Percentiles rank a stretch among this genome's conserved stretches.
Conservation (phyloP, 2,797 vertebrate genomes). For the Ctenopoma kingsleyae region DNA sequence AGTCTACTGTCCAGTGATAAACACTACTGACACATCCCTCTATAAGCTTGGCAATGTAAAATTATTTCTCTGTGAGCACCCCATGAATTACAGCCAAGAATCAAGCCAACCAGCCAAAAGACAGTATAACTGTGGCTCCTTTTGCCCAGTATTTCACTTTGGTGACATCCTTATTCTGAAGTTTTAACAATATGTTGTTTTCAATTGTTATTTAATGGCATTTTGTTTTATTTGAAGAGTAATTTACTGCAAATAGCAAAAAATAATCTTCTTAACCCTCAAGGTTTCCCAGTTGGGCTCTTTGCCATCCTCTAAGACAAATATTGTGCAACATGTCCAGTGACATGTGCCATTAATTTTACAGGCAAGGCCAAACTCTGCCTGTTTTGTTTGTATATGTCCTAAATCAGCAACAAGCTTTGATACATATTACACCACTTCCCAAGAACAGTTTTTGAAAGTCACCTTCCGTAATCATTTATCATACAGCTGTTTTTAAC, state of each 20-base stretch:
- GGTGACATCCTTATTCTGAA: conserved; percentile 33
- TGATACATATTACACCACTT: conserved; percentile 43
- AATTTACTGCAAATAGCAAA: conserved; percentile 41
- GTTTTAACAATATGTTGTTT: conserved; percentile 30
- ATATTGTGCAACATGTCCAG: conserved; percentile 40
- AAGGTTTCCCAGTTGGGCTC: conserved; percentile 37
- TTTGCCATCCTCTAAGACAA: conserved; percentile 42
- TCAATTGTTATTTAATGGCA: conserved; percentile 33
- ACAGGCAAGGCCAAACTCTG: conserved; percentile 66
- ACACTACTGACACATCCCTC: conserved; percentile 64
- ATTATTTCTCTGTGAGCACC: conserved; percentile 71
- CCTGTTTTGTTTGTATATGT: conserved; percentile 49
- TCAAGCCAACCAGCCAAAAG: conserved; percentile 39
- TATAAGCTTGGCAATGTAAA: conserved; percentile 55
- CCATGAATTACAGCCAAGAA: conserved; percentile 58
- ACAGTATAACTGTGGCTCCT: conserved; percentile 22
- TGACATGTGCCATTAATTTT: conserved; percentile 65
- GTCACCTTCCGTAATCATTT: conserved; percentile 46
- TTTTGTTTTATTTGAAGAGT: conserved; percentile 39
- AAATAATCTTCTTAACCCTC: conserved; percentile 54
- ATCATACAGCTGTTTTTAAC: conserved; percentile 50
- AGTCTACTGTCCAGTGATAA: conserved; percentile 65
- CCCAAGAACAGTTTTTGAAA: conserved; percentile 4
- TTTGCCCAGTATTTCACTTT: conserved; percentile 41
- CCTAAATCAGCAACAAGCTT: conserved; percentile 47